These are phyloP conservation scores for Naso thynnoides DNA, from an alignment of 2,797 vertebrate genomes.

Conservation along the genomic window DNA sequence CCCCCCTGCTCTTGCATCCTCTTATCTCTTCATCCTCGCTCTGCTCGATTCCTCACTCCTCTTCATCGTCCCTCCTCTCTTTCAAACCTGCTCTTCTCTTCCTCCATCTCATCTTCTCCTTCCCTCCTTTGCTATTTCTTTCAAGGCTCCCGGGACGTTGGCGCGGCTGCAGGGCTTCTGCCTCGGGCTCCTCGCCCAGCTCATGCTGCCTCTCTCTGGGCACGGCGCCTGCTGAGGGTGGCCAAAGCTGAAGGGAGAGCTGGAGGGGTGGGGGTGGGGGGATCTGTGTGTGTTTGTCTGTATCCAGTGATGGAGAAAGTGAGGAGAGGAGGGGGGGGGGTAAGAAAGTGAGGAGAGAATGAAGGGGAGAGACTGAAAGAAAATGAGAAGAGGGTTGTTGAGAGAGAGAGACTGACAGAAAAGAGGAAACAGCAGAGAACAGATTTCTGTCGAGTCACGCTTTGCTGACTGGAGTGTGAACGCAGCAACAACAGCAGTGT, in stretches of 20 bases:
- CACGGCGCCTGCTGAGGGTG: conserved; percentile 66
- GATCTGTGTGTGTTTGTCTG: conserved; percentile 32
- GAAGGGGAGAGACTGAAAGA: conserved; percentile 29
- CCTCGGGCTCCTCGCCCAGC: conserved; percentile 59
- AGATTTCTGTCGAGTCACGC: conserved; percentile 76
- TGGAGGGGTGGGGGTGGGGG: conserved; percentile 32
- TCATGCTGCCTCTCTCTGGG: conserved; percentile 71
- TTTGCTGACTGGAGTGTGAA: conserved; percentile 54
- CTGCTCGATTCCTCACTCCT: conserved; percentile 43
- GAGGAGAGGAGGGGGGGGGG: neutral
- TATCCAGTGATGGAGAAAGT: conserved; percentile 39
- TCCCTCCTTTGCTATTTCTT: conserved; percentile 37
- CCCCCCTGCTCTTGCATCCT: conserved; percentile 56
- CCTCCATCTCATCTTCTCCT: neutral
- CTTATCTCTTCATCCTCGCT: conserved; percentile 73
- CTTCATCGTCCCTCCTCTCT: conserved; percentile 25
- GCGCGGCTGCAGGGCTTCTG: conserved; percentile 50
- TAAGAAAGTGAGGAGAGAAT: conserved; percentile 34
- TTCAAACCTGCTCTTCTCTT: conserved; percentile 27
- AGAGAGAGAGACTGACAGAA: conserved; percentile 38
- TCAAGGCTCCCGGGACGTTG: conserved; percentile 41
- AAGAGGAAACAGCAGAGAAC: conserved; percentile 22
- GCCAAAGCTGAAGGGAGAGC: conserved; percentile 55
- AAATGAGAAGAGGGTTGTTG: conserved; percentile 42
- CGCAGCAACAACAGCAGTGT: conserved; percentile 18